phyloP scores from a whole-genome alignment of 2,797 vertebrate genomes.

The Cossypha heuglini region DNA sequence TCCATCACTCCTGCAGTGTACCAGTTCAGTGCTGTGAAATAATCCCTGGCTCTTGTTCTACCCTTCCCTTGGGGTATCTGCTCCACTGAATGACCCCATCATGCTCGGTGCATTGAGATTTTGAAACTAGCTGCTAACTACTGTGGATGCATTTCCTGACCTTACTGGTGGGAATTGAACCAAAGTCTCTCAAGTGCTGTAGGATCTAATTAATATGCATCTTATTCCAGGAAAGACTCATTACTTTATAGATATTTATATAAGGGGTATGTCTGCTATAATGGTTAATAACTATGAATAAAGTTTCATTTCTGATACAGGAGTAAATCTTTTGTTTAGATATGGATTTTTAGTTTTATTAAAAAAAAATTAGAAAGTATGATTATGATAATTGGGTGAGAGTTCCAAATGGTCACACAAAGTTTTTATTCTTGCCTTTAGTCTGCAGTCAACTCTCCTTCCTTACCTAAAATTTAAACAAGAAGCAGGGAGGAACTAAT shows the following conservation, averaged over 20 bases:
- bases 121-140: constrained; percentile 77
- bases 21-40: constrained; percentile 57
- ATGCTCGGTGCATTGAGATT: constrained; percentile 71
- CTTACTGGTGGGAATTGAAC: constrained; percentile 78
- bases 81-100: constrained; percentile 70
- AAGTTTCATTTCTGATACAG: constrained; percentile 61
- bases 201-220: constrained; percentile 81
- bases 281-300: constrained; percentile 68
- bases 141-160: constrained; percentile 77
- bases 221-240: constrained; percentile 77
- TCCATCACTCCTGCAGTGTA: constrained; percentile 49
- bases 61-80: constrained; percentile 71
- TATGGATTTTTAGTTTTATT: constrained; percentile 68
- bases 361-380: constrained; percentile 56
- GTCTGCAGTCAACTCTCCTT: neutral
- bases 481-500: neutral
- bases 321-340: constrained; percentile 65
- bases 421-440: constrained; percentile 35
- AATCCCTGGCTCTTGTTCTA: constrained; percentile 69
- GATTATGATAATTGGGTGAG: constrained; percentile 54
- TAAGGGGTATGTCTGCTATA: constrained; percentile 61
- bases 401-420: constrained; percentile 5
- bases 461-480: neutral
- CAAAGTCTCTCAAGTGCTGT: constrained; percentile 77
- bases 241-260: constrained; percentile 77